phyloP scores from a whole-genome alignment of 64 coral and sea anemone genomes.

The Dendronephthya gigantea region DNA sequence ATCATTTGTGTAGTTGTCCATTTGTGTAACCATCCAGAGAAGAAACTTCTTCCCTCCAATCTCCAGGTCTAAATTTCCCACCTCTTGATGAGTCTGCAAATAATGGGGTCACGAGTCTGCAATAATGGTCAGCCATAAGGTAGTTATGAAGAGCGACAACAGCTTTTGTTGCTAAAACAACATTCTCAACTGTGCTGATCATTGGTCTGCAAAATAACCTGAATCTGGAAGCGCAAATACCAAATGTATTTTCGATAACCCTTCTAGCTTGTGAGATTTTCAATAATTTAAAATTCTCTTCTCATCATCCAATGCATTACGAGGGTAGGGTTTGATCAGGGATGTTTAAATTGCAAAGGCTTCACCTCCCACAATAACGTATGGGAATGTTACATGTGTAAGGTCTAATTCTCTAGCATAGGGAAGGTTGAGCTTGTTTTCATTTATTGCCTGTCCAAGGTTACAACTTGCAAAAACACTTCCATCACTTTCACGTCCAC shows the following conservation, averaged over 20 bases:
- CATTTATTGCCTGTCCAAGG: background rate
- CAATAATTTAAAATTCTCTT: background rate
- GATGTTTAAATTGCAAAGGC: too few relatives aligned
- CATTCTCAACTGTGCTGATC: background rate
- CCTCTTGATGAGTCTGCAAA: background rate
- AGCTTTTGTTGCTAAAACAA: background rate
- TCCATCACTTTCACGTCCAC: background rate
- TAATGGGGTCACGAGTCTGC: background rate
- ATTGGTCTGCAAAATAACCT: background rate
- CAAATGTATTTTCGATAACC: background rate
- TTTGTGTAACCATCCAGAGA: background rate
- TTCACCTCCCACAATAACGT: too few relatives aligned
- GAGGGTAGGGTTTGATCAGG: too few relatives aligned
- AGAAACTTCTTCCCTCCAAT: background rate
- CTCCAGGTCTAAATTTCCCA: background rate
- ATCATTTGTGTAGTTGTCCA: background rate
- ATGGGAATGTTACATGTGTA: too few relatives aligned
- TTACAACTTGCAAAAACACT: background rate
- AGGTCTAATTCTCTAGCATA: too few relatives aligned
- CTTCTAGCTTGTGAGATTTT: background rate
- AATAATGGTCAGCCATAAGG: background rate
- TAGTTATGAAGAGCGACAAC: background rate
- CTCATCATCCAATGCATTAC: background rate
- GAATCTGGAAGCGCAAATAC: background rate
- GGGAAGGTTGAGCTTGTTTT: background rate